Conservation (phyloP, 2,113 vertebrate genomes). For the Ophiodon elongatus region DNA sequence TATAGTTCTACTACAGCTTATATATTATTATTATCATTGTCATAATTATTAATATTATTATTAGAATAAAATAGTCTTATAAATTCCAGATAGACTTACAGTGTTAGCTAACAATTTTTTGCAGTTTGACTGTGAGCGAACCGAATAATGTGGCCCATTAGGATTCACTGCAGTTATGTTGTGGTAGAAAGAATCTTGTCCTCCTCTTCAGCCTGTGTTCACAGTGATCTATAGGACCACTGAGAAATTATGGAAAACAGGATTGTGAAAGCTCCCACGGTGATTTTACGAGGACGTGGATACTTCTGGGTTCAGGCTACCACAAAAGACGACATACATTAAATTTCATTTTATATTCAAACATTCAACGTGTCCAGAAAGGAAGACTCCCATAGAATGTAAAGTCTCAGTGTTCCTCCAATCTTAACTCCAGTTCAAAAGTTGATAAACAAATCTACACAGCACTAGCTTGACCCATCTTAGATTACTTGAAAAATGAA, state of each 20-base stretch:
- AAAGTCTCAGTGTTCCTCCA: too few species aligned
- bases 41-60: too few species aligned
- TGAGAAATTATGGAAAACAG: constrained; percentile 52
- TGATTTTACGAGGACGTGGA: constrained; percentile 56
- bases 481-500: too few species aligned
- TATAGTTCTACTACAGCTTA: not conserved
- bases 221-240: constrained; percentile 32
- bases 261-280: constrained; percentile 53
- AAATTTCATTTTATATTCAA: constrained; percentile 37
- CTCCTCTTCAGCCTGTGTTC: constrained; percentile 8
- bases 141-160: not conserved
- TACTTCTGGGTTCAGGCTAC: constrained; percentile 50
- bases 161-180: too few species aligned
- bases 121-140: not conserved
- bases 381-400: not conserved
- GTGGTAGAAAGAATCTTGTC: constrained; percentile 32
- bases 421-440: too few species aligned
- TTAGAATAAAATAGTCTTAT: not conserved
- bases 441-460: too few species aligned
- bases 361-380: constrained; percentile 42
- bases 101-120: too few species aligned
- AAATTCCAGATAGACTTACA: not conserved
- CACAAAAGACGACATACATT: constrained; percentile 56
- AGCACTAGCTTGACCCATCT: too few species aligned
- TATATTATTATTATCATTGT: too few species aligned